Conservation (phyloP, 2,797 vertebrate genomes). For the Oophaga sylvatica region DNA sequence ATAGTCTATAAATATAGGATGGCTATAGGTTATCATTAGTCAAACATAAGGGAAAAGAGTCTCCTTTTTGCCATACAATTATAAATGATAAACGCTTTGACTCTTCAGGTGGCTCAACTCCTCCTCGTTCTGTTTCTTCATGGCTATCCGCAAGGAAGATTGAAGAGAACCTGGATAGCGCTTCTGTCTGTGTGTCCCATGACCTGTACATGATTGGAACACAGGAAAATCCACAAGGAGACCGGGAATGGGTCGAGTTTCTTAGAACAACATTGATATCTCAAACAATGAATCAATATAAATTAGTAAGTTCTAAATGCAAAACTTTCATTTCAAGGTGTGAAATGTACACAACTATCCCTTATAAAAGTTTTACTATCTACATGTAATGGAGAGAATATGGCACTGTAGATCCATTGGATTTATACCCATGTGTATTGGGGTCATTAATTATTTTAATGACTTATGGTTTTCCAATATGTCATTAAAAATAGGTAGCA, state of each 20-base stretch:
- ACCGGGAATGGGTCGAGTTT: conserved; percentile 83
- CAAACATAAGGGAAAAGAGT: too few species aligned
- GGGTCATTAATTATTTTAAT: too few species aligned
- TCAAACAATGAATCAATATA: conserved; percentile 78
- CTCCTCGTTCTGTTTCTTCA: conserved; percentile 76
- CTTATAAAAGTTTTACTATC: too few species aligned
- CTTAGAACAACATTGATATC: conserved; percentile 74
- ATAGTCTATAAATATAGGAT: too few species aligned
- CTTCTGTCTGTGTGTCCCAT: conserved; percentile 72
- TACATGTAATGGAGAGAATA: too few species aligned
- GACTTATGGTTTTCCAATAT: too few species aligned
- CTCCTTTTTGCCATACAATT: too few species aligned
- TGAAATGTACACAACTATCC: too few species aligned
- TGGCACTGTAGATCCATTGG: too few species aligned
- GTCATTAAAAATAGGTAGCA: too few species aligned
- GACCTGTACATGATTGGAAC: conserved; percentile 83
- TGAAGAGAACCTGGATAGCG: conserved; percentile 78
- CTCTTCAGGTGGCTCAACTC: conserved; percentile 75
- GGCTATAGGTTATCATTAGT: too few species aligned
- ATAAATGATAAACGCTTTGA: background rate
- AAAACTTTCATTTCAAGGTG: background rate
- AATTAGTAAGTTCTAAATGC: conserved; percentile 71
- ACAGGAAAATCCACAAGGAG: conserved; percentile 83
- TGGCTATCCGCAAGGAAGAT: conserved; percentile 81
- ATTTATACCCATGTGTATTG: too few species aligned